Evolutionary conservation across 2,797 vertebrate species (phyloP).

Genomic region (Rhinichthys osculus): DNA sequence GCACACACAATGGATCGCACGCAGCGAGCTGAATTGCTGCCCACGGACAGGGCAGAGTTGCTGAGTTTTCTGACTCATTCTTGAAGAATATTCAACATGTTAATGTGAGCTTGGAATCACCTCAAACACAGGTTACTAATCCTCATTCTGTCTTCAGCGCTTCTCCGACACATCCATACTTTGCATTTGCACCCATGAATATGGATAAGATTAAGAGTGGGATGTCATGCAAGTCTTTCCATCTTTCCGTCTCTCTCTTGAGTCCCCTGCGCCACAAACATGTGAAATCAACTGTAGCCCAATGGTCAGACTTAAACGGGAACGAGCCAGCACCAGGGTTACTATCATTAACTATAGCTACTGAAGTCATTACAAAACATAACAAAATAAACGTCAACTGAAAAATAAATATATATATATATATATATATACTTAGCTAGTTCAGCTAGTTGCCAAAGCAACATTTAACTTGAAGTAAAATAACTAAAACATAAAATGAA

Average conservation of each 20-base stretch:
- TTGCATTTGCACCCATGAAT: conserved; percentile 45
- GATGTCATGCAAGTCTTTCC: conserved; percentile 34
- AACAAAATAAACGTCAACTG: background rate
- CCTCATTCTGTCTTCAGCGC: conserved; percentile 18
- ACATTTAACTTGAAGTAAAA: background rate
- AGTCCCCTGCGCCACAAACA: background rate
- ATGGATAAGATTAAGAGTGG: conserved; percentile 51
- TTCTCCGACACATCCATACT: conserved; percentile 18
- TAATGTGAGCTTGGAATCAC: conserved; percentile 52
- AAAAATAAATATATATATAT: background rate
- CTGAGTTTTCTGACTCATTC: conserved; percentile 56
- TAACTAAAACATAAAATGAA: background rate
- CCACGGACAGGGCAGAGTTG: conserved; percentile 48
- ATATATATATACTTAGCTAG: background rate
- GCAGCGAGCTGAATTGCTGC: conserved; percentile 41
- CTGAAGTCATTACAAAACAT: too few species aligned
- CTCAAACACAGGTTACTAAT: conserved; percentile 54
- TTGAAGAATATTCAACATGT: conserved; percentile 50
- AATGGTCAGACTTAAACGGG: background rate
- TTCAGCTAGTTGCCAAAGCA: background rate
- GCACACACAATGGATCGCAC: conserved; percentile 32
- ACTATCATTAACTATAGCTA: background rate
- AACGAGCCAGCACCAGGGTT: background rate
- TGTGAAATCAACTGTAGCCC: background rate
- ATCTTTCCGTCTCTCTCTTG: conserved; percentile 12